Evolutionary conservation across 2,888 invertebrate species (phyloP).

Genomic region (Julus scanicus): DNA sequence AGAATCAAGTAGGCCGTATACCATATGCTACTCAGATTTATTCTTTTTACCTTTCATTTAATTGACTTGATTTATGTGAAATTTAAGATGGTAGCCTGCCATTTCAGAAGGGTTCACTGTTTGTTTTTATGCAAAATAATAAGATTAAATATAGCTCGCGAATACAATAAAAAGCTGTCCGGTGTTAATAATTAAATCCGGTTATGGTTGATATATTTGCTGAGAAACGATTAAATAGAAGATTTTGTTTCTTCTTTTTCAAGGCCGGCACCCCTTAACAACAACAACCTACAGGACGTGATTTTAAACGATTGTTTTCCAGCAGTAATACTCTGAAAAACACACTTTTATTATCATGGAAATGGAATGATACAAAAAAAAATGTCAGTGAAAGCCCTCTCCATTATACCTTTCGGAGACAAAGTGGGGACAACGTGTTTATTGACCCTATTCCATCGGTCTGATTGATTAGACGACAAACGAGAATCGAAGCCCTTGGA

Average conservation of each 20-base stretch:
- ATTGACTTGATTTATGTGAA: constrained; percentile 23
- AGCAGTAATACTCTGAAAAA: not conserved
- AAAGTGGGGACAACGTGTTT: constrained; percentile 34
- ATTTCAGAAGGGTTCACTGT: not conserved
- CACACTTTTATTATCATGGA: not conserved
- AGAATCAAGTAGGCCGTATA: too few relatives aligned
- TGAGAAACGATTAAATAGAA: constrained; percentile 32
- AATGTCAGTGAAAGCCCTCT: not conserved
- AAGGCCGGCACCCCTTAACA: constrained; percentile 35
- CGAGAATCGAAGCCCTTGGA: not conserved
- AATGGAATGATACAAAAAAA: not conserved
- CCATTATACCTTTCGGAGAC: not conserved
- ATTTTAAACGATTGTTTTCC: constrained; percentile 6
- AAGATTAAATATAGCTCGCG: constrained; percentile 11
- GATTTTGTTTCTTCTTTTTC: constrained; percentile 16
- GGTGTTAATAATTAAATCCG: constrained; percentile 41
- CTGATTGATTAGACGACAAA: constrained; percentile 40
- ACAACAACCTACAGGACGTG: not conserved
- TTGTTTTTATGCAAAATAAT: not conserved
- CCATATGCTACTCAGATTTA: not conserved
- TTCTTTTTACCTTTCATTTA: not conserved
- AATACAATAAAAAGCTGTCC: not conserved
- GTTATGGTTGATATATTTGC: constrained; percentile 39
- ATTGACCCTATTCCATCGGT: constrained; percentile 40
- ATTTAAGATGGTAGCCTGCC: not conserved